Evolutionary conservation across 2,888 invertebrate species (phyloP).

Genomic region (Bombyx huttoni): DNA sequence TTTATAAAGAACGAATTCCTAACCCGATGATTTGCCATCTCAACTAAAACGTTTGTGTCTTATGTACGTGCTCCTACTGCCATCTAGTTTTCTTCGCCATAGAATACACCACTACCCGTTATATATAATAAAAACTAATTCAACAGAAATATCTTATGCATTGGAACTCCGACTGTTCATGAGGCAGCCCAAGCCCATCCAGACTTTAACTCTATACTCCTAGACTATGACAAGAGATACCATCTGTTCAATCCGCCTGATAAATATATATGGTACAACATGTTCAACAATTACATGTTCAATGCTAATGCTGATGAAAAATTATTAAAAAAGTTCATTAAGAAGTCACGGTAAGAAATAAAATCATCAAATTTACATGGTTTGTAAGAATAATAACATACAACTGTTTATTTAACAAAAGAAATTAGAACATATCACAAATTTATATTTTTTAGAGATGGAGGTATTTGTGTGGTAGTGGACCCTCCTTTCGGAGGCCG

Average conservation of each 20-base stretch:
- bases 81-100: too few species aligned
- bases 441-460: conserved; percentile 24
- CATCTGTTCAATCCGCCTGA: conserved; percentile 75
- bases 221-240: conserved; percentile 87
- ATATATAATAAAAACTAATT: not conserved
- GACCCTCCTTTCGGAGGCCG: conserved; percentile 96
- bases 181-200: conserved; percentile 70
- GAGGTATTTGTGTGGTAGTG: conserved; percentile 75
- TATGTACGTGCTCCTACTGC: too few species aligned
- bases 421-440: not conserved
- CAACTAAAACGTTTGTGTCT: too few species aligned
- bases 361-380: too few species aligned
- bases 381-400: too few species aligned
- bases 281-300: conserved; percentile 92
- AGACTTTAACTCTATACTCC: conserved; percentile 73
- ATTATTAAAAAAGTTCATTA: conserved; percentile 75
- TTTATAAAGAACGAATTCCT: too few species aligned
- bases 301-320: conserved; percentile 68
- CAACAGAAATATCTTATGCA: conserved; percentile 82
- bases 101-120: too few species aligned
- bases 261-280: conserved; percentile 87
- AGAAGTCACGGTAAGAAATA: conserved; percentile 57
- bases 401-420: too few species aligned
- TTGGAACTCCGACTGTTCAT: conserved; percentile 88
- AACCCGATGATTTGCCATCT: too few species aligned